Percentiles rank a stretch among this genome's conserved stretches.
Evolutionary conservation across 2,888 invertebrate species (phyloP).

Genomic region (Protophormia terraenovae): DNA sequence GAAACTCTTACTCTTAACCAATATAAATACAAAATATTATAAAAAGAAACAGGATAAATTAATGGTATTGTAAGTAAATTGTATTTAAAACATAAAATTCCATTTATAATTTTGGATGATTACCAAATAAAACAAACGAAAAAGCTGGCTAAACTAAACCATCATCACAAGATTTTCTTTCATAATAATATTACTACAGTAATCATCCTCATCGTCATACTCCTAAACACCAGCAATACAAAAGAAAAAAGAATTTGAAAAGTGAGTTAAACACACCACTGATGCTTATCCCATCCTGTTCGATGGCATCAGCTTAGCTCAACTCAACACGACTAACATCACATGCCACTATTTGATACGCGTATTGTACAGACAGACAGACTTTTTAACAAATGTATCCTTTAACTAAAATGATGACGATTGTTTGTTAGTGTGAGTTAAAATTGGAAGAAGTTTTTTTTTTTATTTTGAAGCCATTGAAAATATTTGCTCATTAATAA

Average conservation of each 20-base stretch:
- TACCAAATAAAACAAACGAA: conserved; percentile 38
- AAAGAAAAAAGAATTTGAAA: neutral
- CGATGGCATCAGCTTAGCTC: conserved; percentile 10
- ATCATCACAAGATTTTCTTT: conserved; percentile 25
- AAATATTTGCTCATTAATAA: conserved; percentile 68
- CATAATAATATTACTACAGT: neutral
- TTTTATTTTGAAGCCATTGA: conserved; percentile 47
- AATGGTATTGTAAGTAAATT: conserved; percentile 51
- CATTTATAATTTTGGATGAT: conserved; percentile 60
- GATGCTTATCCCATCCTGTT: neutral
- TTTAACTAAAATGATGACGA: conserved; percentile 11
- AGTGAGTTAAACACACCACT: conserved; percentile 16
- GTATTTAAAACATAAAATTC: conserved; percentile 56
- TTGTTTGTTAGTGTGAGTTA: neutral
- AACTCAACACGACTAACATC: too few species aligned
- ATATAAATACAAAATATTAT: neutral
- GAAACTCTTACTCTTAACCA: neutral
- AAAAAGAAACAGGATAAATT: conserved; percentile 36
- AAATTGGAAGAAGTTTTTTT: neutral
- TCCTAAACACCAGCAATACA: neutral
- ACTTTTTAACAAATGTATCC: conserved; percentile 39
- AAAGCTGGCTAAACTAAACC: conserved; percentile 22
- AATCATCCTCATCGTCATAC: neutral
- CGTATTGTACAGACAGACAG: neutral
- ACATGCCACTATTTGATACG: neutral